Base-by-base conservation (phyloP, 1,140 invertebrate genomes). In the Plutomurus gul region DNA sequence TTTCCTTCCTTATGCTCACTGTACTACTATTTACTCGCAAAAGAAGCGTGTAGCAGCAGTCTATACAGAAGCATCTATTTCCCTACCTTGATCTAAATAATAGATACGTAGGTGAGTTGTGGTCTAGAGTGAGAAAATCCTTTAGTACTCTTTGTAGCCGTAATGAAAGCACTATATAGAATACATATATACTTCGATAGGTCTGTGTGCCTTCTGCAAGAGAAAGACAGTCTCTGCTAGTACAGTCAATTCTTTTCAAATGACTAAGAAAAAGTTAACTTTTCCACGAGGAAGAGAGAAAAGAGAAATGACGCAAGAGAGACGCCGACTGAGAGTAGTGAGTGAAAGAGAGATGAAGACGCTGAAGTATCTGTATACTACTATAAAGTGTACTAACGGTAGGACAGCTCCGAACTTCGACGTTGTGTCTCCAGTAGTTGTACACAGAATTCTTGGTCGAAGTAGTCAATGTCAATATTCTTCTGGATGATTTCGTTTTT, bases 401-500 rank as follows among this genome's bases (percentile, higher is more conserved):
- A 22, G 13, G n/a, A n/a, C n/a, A n/a, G n/a, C n/a, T 25, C 25
- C 25, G 20, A 11, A 51, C 18, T 25, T 1, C 6, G 18, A 8
- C 25, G 13, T 49, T 25, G 18, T 11, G 20, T 22, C 1, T 11
- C 13, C 3, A 33, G 56, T 65, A 30, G 56, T 33, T n/a, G 13
- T 27, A 65, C 13, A 65, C 3, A 65, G 36, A 65, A 65, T 30
- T 36, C 30, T 25, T 27, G 18, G 18, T 30, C 36, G 16, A 65
- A 65, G 56, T 65, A 65, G 27, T 30, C 56, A 65, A 65, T 65
- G 56, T 65, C 56, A 65, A 65, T 65, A 65, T 65, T 27, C 56
- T 65, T 65, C 56, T 27, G 27, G 56, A 36, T 30, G 56, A 65
- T 65, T 65, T 65, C 30, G 13, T 33, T 33, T 16, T 65, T 30